Base-by-base conservation (phyloP, 2,888 invertebrate genomes). In the Aphodius granarius region DNA sequence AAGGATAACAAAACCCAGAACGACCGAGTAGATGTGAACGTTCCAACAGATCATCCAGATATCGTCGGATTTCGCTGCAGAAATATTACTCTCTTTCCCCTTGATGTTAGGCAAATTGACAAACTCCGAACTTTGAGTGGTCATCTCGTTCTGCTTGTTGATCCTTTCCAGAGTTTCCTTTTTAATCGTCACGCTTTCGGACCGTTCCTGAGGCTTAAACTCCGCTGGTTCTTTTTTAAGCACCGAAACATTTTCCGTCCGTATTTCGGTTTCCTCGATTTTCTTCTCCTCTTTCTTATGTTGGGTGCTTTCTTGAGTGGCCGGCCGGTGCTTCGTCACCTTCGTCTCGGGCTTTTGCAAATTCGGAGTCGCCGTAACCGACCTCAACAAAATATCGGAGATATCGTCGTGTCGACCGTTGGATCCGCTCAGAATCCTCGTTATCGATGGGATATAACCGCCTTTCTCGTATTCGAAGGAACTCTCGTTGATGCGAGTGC, bases 21-120 rank as follows among this genome's bases (percentile, higher is more conserved):
- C 97, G 0, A 95, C 94, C 64, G 95, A 87, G 87, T 97, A 97
- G 4, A 97, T 94, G 85, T 97, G 97, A 6, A 97, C 91, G 83
- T 96, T 95, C 97, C 97, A 97, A 0, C 95, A 96, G 79, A 95
- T 93, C 0, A 94, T 91, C 93, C 95, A 95, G 0, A 94, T 93
- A 75, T 87, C 86, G 66, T 87, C 86, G 0, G 86, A 83, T 63
- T 84, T 85, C 5, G 86, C 86, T 77, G 85, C 82, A 1, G 86
- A 86, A 3, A 87, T 85, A 77, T 86, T 84, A 0, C 80, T 78
- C 64, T 81, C 80, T 62, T 81, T 80, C 72, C 85, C 83, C 83
- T 91, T 91, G 0, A 90, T 89, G 80, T 91, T 91, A 0, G 90
- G 90, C 73, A 91, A 83, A 83, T 91, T 92, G 62, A 91, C 89